phyloP scores from a whole-genome alignment of 92 coral and sea anemone species.

The Palythoa heliodiscus region DNA sequence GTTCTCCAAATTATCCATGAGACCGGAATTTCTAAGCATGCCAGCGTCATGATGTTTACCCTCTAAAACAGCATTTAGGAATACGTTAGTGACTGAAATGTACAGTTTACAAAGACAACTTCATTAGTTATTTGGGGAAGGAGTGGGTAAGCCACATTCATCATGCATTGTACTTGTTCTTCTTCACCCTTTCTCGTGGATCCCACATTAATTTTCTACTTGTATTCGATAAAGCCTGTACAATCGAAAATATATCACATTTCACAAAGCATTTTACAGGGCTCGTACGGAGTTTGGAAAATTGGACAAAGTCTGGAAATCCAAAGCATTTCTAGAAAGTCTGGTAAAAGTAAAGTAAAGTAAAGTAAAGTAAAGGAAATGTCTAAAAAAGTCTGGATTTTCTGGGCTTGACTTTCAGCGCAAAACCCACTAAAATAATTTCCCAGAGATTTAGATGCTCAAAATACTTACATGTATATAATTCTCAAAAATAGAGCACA shows the following conservation, averaged over 20 bases:
- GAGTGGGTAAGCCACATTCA: constrained; percentile 1
- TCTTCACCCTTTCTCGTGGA: neutral
- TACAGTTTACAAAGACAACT: neutral
- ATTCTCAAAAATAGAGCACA: too few relatives aligned
- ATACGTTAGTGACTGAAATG: neutral
- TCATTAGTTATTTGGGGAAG: constrained; percentile 3
- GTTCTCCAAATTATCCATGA: constrained; percentile 1
- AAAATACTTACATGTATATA: too few relatives aligned
- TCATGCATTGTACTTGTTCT: neutral
- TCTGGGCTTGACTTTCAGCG: too few relatives aligned
- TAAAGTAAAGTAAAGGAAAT: too few relatives aligned
- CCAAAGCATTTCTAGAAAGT: too few relatives aligned
- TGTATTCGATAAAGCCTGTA: neutral
- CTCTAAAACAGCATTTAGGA: constrained; percentile 2
- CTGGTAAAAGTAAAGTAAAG: too few relatives aligned
- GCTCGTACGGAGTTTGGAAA: too few relatives aligned
- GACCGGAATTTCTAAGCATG: constrained; percentile 5
- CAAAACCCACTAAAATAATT: too few relatives aligned
- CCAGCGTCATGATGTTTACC: neutral
- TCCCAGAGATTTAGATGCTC: too few relatives aligned
- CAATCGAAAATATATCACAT: neutral
- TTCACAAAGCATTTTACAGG: too few relatives aligned
- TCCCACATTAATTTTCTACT: neutral
- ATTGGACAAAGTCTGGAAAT: too few relatives aligned
- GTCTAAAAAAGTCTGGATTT: too few relatives aligned